Evolutionary conservation across 2,888 invertebrate genomes (phyloP), one percentile per base, ranked within the genome.

Genomic region (Ypsolopha scabrella): DNA sequence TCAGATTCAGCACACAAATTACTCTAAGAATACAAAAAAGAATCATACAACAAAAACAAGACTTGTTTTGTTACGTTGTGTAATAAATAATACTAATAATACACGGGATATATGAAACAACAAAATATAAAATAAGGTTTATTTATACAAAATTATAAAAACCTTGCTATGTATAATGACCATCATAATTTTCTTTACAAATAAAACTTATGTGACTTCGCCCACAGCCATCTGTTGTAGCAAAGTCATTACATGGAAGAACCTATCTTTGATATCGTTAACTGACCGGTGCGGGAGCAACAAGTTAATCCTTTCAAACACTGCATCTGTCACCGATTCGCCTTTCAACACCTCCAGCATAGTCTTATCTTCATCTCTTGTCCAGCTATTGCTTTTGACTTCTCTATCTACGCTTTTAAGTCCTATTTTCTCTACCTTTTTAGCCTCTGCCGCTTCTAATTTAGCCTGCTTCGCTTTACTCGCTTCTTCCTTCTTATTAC

Each of bases 341-440:
- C 90, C 88, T 68, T 94, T 93, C 55, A 94, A 88, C 52, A 92
- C 92, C 72, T 93, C 90, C 39, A 95, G 75, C 75, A 95, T 91
- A 10, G 93, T 89, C 71, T 92, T 93, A 70, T 95, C 95, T 65
- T 95, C 95, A 51, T 94, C 93, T 51, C 94, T 87, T 0, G 92
- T 92, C 94, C 94, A 95, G 58, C 73, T 74, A 39, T 70, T 81
- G 51, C 60, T 73, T 53, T 72, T 80, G 0, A 54, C 55, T 39
- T 69, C 68, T n/a, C 24, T 13, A 6, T 35, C 13, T n/a, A 24
- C 49, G 6, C 1, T 24, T 37, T 33, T 14, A 11, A 35, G 35
- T 1, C 4, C 35, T 9, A 24, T 41, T 13, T 41, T 36, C 46
- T 35, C 9, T 8, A 46, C 14, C 13, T 38, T 38, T 38, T n/a